Conservation (phyloP, 2,888 invertebrate genomes). For the Celastrina argiolus region DNA sequence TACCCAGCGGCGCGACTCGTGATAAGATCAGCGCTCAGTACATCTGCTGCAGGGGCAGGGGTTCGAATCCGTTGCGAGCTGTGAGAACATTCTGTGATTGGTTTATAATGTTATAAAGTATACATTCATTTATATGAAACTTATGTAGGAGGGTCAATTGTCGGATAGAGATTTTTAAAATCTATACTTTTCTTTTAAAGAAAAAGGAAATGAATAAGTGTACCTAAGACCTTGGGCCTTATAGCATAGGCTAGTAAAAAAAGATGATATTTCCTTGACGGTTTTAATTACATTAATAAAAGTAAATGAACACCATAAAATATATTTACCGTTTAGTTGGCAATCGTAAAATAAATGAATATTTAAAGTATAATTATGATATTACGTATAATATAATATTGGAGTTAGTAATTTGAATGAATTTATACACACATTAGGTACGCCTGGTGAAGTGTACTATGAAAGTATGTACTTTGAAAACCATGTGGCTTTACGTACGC, state of each 20-base stretch:
- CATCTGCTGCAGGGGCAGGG: slow-evolving; percentile 69
- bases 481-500: neutral
- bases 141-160: too few relatives aligned
- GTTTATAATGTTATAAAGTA: slow-evolving; percentile 62
- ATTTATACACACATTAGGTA: neutral
- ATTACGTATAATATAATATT: neutral
- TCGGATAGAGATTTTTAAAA: too few relatives aligned
- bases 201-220: too few relatives aligned
- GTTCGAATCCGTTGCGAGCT: slow-evolving; percentile 63
- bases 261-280: neutral
- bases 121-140: slow-evolving; percentile 17
- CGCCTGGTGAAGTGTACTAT: neutral
- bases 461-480: neutral
- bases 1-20: slow-evolving; percentile 61
- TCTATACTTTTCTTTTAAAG: too few relatives aligned
- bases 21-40: slow-evolving; percentile 73
- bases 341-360: slow-evolving; percentile 7
- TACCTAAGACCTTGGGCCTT: too few relatives aligned
- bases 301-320: neutral
- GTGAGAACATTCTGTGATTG: slow-evolving; percentile 66
- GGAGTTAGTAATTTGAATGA: neutral
- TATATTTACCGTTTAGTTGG: slow-evolving; percentile 6
- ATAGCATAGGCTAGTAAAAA: too few relatives aligned
- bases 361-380: slow-evolving; percentile 5
- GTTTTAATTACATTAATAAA: neutral